These are phyloP conservation scores for Manacus vitellinus DNA, from an alignment of 2,113 vertebrate genomes.

Conservation along the genomic window DNA sequence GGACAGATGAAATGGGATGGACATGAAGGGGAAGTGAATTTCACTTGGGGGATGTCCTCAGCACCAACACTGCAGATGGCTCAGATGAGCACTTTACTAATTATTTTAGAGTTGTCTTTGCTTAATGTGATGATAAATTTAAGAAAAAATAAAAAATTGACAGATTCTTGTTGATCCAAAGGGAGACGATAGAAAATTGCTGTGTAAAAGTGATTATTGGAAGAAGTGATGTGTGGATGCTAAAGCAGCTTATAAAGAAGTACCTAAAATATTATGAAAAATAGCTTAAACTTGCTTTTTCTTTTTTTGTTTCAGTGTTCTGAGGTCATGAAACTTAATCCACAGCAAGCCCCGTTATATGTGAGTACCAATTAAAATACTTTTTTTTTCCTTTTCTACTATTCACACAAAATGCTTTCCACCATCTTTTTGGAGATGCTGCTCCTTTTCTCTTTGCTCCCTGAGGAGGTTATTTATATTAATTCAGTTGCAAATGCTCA, in stretches of 20 bases:
- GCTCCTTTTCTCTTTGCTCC: background rate
- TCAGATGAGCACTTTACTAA: background rate
- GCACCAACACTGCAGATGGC: background rate
- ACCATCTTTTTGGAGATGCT: background rate
- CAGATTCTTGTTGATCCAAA: background rate
- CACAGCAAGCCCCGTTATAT: conserved; percentile 96
- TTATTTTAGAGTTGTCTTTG: background rate
- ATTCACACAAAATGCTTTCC: background rate
- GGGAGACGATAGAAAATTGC: background rate
- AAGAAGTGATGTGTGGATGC: background rate
- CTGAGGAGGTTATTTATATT: background rate
- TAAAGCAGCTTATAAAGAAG: background rate
- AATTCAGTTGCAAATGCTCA: background rate
- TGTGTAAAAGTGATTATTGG: background rate
- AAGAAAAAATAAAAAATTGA: background rate
- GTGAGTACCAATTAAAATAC: conserved; percentile 81
- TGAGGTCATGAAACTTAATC: conserved; percentile 98
- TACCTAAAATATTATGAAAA: background rate
- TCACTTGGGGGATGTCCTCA: background rate
- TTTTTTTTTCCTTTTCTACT: background rate
- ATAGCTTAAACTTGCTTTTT: conserved; percentile 9
- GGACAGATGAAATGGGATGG: background rate
- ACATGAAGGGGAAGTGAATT: background rate
- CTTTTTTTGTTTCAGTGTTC: conserved; percentile 82
- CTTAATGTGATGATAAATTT: background rate